phyloP scores from a whole-genome alignment of 2,888 invertebrate genomes.

The Epistrophe grossulariae region DNA sequence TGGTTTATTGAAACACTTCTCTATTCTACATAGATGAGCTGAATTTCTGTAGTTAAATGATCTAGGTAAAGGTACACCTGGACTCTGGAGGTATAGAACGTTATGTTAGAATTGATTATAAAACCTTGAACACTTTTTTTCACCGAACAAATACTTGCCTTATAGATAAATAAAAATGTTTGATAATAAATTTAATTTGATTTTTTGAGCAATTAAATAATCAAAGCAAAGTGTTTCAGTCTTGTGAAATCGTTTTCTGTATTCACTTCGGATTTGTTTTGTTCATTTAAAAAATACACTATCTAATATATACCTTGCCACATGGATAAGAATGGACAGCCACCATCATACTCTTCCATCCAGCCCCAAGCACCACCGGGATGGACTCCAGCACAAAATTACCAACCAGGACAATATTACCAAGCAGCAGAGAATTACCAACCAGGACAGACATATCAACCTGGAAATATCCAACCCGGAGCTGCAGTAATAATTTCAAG shows the following conservation, averaged over 20 bases:
- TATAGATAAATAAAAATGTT: background rate
- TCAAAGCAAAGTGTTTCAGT: background rate
- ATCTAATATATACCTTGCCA: background rate
- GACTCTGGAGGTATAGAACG: too few relatives aligned
- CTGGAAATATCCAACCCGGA: background rate
- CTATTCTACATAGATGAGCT: too few relatives aligned
- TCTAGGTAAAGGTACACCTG: too few relatives aligned
- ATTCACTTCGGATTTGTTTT: background rate
- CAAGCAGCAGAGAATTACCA: conserved; percentile 68
- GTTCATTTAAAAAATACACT: background rate
- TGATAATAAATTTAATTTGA: too few relatives aligned
- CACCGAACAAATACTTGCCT: too few relatives aligned
- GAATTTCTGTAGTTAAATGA: too few relatives aligned
- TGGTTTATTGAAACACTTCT: too few relatives aligned
- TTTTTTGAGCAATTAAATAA: too few relatives aligned
- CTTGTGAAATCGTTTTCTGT: background rate
- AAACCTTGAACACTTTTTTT: too few relatives aligned
- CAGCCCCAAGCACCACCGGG: conserved; percentile 79
- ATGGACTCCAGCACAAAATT: conserved; percentile 81
- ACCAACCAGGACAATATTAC: too few relatives aligned
- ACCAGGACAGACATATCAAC: conserved; percentile 21
- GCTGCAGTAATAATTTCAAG: conserved; percentile 35
- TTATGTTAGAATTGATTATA: too few relatives aligned
- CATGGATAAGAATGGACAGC: conserved; percentile 73
- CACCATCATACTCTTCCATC: conserved; percentile 80